Conservation (phyloP, 2,888 invertebrate genomes). For the Abscondita cerata region DNA sequence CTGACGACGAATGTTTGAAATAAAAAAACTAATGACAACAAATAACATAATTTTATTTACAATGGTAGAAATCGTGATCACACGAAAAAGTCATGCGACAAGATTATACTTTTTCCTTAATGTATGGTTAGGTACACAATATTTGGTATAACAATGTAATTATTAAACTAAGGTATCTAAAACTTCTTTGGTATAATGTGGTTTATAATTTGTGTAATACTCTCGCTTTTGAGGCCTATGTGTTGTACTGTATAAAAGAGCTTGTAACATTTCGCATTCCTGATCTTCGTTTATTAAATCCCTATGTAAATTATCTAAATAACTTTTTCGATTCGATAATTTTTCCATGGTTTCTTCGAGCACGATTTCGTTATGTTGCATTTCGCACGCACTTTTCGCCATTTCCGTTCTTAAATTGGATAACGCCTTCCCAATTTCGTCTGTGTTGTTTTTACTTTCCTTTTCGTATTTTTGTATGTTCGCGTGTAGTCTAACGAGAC, state of each 20-base stretch:
- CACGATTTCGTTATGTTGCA: conserved; percentile 58
- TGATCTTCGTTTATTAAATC: conserved; percentile 55
- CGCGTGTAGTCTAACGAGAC: conserved; percentile 69
- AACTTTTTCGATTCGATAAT: conserved; percentile 48
- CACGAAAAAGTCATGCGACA: conserved; percentile 27
- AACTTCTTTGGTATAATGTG: conserved; percentile 59
- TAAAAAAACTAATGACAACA: background rate
- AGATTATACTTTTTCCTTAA: conserved; percentile 26
- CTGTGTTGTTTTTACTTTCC: conserved; percentile 44
- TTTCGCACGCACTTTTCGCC: conserved; percentile 58
- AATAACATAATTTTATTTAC: conserved; percentile 39
- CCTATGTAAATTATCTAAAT: conserved; percentile 53
- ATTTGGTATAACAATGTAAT: conserved; percentile 57
- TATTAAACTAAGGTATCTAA: conserved; percentile 59
- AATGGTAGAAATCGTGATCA: conserved; percentile 27
- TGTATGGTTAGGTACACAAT: conserved; percentile 56
- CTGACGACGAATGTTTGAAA: too few species aligned
- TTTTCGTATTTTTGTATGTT: conserved; percentile 60
- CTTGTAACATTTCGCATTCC: conserved; percentile 57
- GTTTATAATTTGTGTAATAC: conserved; percentile 35
- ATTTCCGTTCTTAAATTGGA: conserved; percentile 54
- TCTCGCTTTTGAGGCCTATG: conserved; percentile 40
- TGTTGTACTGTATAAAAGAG: conserved; percentile 52
- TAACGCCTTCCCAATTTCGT: conserved; percentile 51
- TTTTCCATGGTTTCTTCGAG: conserved; percentile 56